Percentiles rank a stretch among this genome's conserved stretches.
phyloP scores from a whole-genome alignment of 2,888 invertebrate species.

The Orthonychiurus folsomi region DNA sequence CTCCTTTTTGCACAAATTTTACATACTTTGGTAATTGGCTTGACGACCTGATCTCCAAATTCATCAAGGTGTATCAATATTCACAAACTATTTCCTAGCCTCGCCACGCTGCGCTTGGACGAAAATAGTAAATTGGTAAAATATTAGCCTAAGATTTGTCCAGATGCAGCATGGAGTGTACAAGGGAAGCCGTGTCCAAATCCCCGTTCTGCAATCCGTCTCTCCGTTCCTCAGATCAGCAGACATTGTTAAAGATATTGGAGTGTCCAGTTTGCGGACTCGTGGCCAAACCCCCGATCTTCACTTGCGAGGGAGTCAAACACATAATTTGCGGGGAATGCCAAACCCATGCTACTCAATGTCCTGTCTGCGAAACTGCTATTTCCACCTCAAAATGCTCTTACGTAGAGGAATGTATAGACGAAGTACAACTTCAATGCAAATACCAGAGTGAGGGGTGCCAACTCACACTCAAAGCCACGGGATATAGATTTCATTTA shows the following conservation, averaged over 20 bases:
- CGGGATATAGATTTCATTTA: slow-evolving; percentile 19
- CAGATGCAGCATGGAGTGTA: too few relatives aligned
- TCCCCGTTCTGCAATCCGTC: too few relatives aligned
- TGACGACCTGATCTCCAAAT: too few relatives aligned
- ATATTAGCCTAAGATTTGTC: too few relatives aligned
- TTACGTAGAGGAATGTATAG: slow-evolving; percentile 23
- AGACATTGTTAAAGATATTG: slow-evolving; percentile 12
- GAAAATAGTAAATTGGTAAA: too few relatives aligned
- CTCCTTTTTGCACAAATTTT: too few relatives aligned
- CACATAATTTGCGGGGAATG: slow-evolving; percentile 27
- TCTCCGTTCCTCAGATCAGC: too few relatives aligned
- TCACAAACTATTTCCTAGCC: too few relatives aligned
- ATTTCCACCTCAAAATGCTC: slow-evolving; percentile 16
- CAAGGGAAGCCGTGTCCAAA: too few relatives aligned
- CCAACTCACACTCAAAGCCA: slow-evolving; percentile 14
- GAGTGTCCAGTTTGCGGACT: slow-evolving; percentile 29
- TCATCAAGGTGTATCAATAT: too few relatives aligned
- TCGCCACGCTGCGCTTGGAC: too few relatives aligned
- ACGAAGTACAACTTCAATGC: slow-evolving; percentile 19
- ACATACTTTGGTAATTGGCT: too few relatives aligned
- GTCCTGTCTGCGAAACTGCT: slow-evolving; percentile 19
- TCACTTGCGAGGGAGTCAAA: slow-evolving; percentile 19
- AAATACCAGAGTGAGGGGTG: slow-evolving; percentile 25
- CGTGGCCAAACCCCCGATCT: slow-evolving; percentile 19
- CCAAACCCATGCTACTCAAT: slow-evolving; percentile 12